Base-by-base conservation (phyloP, 35 echinoderm and acorn worm species). In the Anneissia japonica region DNA sequence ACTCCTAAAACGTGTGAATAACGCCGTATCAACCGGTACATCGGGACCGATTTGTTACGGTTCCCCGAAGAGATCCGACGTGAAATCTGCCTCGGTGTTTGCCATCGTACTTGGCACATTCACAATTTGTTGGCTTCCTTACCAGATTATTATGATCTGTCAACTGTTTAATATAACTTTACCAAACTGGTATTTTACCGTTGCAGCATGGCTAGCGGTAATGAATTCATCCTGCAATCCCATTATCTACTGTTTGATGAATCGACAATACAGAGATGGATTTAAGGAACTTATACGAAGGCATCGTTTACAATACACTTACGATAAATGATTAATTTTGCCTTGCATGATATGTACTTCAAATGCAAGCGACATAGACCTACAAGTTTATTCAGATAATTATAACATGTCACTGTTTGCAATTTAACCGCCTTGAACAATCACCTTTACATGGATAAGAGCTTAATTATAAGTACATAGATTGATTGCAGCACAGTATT, bases 151-250 rank as follows among this genome's bases (percentile, higher is more conserved):
- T 29, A 82, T 89, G 74, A 23, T 87, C 3, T 76, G 81, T 31
- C 34, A 88, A n/a, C 56, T 83, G 19, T 11, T 31, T 11, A 56
- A 79, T 28, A 40, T 83, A 21, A 28, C 56, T 29, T 35, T 91
- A 0, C 89, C 93, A 0, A 77, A 91, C n/a, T 37, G 34, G 16
- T 26, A 86, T 13, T 92, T 82, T 21, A 76, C 82, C 10, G 29
- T 89, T 10, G 77, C 90, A 0, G 91, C 86, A 31, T 95, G 85
- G 86, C 56, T 95, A 10, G 89, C 89, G 4, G 88, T 91, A 46
- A 23, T 82, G 16, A 95, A 95, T 39, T 91, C 89, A 30, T 81
- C 89, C 16, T 91, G 85, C 36, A 95, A 95, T 29, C 93, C 93
- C 13, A 38, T 95, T 2, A 64, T 64, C 2, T 64, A 64, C 19